Conservation (phyloP, 2,113 vertebrate species). For the Spilogale gracilis region DNA sequence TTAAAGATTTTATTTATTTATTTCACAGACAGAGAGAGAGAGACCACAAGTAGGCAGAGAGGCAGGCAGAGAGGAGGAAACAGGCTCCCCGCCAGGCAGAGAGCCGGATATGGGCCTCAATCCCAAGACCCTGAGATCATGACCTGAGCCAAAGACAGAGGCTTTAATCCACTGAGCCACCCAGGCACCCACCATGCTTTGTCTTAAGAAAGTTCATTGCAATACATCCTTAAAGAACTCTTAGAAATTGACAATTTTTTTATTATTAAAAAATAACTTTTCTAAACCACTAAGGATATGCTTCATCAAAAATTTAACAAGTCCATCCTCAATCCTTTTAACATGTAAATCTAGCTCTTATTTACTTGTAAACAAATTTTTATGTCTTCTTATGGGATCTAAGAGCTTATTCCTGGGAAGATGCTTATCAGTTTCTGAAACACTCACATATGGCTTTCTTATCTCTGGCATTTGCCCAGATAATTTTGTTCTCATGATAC, state of each 20-base stretch:
- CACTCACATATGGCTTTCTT: not conserved
- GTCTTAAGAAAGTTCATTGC: not conserved
- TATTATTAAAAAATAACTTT: constrained; percentile 17
- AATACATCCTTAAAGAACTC: not conserved
- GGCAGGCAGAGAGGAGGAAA: too few species aligned
- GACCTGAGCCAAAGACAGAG: too few species aligned
- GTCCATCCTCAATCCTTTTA: not conserved
- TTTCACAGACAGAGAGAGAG: too few species aligned
- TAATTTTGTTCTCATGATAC: constrained; percentile 18
- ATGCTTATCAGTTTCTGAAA: not conserved
- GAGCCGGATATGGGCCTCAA: too few species aligned
- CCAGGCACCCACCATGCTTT: not conserved
- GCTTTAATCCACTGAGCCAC: too few species aligned
- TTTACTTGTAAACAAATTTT: not conserved
- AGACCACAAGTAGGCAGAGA: too few species aligned
- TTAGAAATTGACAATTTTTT: not conserved
- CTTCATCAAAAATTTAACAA: not conserved
- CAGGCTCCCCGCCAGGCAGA: too few species aligned
- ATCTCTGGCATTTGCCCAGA: not conserved
- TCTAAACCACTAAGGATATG: not conserved
- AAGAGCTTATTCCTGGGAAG: not conserved
- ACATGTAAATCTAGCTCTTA: not conserved
- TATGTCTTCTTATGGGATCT: not conserved
- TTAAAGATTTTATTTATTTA: too few species aligned
- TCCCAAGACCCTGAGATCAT: too few species aligned